Conservation (phyloP, 2,113 vertebrate species). For the Misgurnus mizolepis region DNA sequence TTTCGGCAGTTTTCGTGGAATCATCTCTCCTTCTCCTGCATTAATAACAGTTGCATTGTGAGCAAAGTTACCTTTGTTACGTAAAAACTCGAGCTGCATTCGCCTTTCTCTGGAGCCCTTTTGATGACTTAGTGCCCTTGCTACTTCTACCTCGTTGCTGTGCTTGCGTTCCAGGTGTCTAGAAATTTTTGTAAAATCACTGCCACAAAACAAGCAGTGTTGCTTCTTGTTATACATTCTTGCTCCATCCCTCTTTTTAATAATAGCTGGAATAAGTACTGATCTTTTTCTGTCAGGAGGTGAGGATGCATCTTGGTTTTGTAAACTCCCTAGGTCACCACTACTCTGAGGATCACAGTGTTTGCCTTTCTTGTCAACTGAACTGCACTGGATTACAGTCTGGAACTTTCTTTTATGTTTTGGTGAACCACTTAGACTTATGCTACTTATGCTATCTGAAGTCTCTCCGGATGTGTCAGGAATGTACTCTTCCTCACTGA, state of each 20-base stretch:
- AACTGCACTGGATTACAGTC: neutral
- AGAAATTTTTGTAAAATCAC: conserved; percentile 39
- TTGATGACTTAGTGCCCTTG: conserved; percentile 36
- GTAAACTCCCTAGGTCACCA: neutral
- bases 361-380: neutral
- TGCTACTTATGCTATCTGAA: conserved; percentile 1
- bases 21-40: conserved; percentile 42
- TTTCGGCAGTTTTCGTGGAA: conserved; percentile 44
- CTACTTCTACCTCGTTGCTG: conserved; percentile 35
- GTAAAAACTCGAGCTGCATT: conserved; percentile 42
- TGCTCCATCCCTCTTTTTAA: conserved; percentile 25
- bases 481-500: conserved; percentile 27
- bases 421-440: neutral
- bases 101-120: conserved; percentile 35
- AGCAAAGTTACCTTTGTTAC: conserved; percentile 49
- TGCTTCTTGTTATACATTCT: conserved; percentile 48
- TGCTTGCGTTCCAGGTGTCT: conserved; percentile 35
- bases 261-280: conserved; percentile 28
- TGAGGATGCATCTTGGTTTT: no score
- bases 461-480: conserved; percentile 6
- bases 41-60: conserved; percentile 50
- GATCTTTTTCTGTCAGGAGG: neutral
- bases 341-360: neutral
- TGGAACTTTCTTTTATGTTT: neutral
- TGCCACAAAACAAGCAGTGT: conserved; percentile 31